These are phyloP conservation scores for Arvicanthis niloticus DNA, from an alignment of 2,113 vertebrate genomes.

Conservation along the genomic window DNA sequence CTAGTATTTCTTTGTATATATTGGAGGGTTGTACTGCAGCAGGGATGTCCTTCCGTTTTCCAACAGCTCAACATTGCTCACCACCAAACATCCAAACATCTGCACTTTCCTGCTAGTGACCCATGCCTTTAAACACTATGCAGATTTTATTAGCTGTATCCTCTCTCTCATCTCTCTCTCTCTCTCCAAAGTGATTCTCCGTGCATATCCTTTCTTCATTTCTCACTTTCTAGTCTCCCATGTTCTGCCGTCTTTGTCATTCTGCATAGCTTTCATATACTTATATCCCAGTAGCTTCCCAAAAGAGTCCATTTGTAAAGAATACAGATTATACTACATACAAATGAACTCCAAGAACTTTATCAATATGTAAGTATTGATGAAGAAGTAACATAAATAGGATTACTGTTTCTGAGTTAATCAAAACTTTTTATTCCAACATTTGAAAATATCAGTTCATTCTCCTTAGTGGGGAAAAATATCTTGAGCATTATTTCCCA, in stretches of 20 bases:
- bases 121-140: background rate
- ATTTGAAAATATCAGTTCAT: background rate
- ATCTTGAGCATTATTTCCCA: background rate
- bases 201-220: background rate
- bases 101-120: background rate
- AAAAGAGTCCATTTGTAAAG: background rate
- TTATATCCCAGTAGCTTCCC: background rate
- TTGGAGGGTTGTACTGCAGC: background rate
- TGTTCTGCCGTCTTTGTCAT: background rate
- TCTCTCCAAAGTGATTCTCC: background rate
- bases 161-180: background rate
- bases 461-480: background rate
- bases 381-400: background rate
- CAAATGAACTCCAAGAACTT: background rate
- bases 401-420: background rate
- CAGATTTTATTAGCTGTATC: background rate
- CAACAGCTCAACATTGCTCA: background rate
- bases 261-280: background rate
- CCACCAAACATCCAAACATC: background rate
- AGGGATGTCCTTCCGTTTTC: background rate
- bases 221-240: background rate
- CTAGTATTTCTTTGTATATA: background rate
- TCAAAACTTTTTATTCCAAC: background rate
- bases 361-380: conserved; percentile 9
- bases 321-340: background rate